Conservation (phyloP, 1,140 invertebrate species). For the Holotrichia oblita region DNA sequence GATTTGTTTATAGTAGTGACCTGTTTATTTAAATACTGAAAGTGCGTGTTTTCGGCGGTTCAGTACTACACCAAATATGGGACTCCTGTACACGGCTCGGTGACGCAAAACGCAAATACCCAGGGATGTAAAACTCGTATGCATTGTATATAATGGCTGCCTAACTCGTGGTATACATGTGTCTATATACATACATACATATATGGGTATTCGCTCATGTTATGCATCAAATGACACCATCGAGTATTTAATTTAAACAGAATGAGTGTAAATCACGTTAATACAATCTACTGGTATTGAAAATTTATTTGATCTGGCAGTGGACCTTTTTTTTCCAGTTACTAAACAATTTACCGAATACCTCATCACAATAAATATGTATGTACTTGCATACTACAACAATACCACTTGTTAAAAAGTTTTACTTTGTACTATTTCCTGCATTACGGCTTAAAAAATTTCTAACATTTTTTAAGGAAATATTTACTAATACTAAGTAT, state of each 20-base stretch:
- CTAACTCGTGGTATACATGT: neutral
- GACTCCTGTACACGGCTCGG: neutral
- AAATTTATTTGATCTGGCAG: conserved; percentile 19
- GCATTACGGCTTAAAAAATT: neutral
- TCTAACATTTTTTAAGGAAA: neutral
- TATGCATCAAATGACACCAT: conserved; percentile 26
- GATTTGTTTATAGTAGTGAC: neutral
- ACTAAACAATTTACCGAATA: conserved; percentile 6
- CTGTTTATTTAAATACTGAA: conserved; percentile 11
- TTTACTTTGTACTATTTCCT: neutral
- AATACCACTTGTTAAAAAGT: neutral
- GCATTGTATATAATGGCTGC: neutral
- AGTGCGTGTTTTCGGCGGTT: neutral
- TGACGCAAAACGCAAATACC: neutral
- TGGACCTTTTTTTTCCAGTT: neutral
- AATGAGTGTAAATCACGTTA: conserved; percentile 34
- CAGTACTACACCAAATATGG: neutral
- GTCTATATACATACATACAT: neutral
- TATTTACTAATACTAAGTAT: neutral
- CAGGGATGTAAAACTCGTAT: neutral
- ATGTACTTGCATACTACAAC: neutral
- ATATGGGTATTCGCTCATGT: conserved; percentile 1
- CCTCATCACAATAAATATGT: conserved; percentile 7
- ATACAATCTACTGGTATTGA: neutral
- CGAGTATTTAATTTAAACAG: conserved; percentile 17